phyloP scores from a whole-genome alignment of 2,797 vertebrate genomes.

The Lepus oiostolus region DNA sequence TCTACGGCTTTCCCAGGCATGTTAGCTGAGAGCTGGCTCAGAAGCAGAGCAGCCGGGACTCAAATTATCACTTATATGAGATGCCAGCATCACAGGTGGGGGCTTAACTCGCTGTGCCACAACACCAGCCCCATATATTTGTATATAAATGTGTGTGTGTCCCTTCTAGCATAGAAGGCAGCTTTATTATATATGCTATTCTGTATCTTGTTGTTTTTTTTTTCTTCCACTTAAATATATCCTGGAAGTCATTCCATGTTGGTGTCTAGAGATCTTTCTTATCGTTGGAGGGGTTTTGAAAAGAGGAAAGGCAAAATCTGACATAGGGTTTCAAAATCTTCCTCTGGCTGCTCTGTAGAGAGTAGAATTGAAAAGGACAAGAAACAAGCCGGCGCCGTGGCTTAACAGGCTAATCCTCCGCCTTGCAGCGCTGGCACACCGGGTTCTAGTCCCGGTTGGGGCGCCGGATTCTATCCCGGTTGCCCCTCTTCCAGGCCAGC shows the following conservation, averaged over 20 bases:
- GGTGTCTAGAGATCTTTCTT: background rate
- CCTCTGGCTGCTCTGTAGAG: slow-evolving; percentile 25
- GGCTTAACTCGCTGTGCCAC: too few relatives aligned
- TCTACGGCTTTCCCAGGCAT: too few relatives aligned
- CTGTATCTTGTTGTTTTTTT: background rate
- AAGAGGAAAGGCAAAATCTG: background rate
- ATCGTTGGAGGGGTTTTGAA: slow-evolving; percentile 34
- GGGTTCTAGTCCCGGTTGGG: too few relatives aligned
- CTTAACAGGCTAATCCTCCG: too few relatives aligned
- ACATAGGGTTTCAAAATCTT: slow-evolving; percentile 49
- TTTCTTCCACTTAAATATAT: background rate
- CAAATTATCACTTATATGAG: too few relatives aligned
- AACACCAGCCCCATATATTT: background rate
- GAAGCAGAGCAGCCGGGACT: too few relatives aligned
- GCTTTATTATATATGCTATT: background rate
- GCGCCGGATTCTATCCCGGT: too few relatives aligned
- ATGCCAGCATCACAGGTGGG: too few relatives aligned
- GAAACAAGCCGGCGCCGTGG: background rate
- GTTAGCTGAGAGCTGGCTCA: too few relatives aligned
- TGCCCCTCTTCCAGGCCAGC: too few relatives aligned
- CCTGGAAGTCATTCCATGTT: slow-evolving; percentile 34
- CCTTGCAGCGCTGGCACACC: too few relatives aligned
- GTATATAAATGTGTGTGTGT: background rate
- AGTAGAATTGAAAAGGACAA: slow-evolving; percentile 43
- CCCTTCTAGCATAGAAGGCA: slow-evolving; percentile 22